Evolutionary conservation across 1,140 invertebrate species (phyloP).

Genomic region (Glossosoma conforme): DNA sequence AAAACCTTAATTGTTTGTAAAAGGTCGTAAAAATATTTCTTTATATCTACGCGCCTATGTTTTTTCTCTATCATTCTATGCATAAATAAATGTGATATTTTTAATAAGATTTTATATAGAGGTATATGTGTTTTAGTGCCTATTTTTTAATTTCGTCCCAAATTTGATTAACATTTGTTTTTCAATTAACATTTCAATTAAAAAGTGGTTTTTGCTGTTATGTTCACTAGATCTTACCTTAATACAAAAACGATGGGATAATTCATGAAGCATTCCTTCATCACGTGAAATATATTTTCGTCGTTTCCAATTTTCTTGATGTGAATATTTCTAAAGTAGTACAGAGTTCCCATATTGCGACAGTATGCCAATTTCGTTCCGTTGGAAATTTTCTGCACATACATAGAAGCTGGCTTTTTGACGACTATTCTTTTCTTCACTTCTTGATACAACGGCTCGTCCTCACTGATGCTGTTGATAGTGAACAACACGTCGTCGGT

Average conservation of each 20-base stretch:
- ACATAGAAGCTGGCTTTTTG: not conserved
- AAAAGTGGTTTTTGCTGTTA: too few relatives aligned
- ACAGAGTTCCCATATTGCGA: conserved; percentile 12
- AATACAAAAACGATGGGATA: conserved; percentile 12
- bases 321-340: conserved; percentile 4
- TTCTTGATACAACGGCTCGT: conserved; percentile 6
- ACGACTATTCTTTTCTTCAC: conserved; percentile 13
- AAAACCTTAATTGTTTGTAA: too few relatives aligned
- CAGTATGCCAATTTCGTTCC: conserved; percentile 10
- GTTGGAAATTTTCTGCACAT: not conserved
- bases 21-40: too few relatives aligned
- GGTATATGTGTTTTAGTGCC: too few relatives aligned
- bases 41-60: too few relatives aligned
- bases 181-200: too few relatives aligned
- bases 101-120: too few relatives aligned
- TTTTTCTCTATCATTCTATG: too few relatives aligned
- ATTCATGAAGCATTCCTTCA: conserved; percentile 14
- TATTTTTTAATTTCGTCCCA: too few relatives aligned
- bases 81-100: too few relatives aligned
- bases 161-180: too few relatives aligned
- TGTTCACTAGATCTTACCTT: too few relatives aligned
- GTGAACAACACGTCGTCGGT: not conserved
- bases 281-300: conserved; percentile 5
- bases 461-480: conserved; percentile 5
- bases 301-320: not conserved